phyloP scores from a whole-genome alignment of 1,140 invertebrate genomes.

The Ericerus pela region DNA sequence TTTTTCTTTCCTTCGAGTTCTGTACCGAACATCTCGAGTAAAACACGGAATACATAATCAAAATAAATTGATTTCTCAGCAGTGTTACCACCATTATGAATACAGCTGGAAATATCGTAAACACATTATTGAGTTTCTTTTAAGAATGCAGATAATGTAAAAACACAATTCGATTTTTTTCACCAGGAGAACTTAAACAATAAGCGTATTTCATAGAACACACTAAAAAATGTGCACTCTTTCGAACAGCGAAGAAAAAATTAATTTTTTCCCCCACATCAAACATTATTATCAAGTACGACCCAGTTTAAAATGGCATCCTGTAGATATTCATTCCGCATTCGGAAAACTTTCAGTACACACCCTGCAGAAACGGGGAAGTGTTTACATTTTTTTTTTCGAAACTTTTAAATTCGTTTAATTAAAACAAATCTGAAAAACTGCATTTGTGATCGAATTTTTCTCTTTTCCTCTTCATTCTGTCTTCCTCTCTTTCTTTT shows the following conservation, averaged over 20 bases:
- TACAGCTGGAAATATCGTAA: too few species aligned
- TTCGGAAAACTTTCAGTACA: neutral
- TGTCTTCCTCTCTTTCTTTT: neutral
- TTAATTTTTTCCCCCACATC: neutral
- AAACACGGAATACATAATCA: too few species aligned
- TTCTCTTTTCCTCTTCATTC: neutral
- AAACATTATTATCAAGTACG: neutral
- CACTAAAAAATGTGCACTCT: neutral
- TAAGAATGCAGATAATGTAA: neutral
- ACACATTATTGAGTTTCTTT: neutral
- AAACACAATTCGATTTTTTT: neutral
- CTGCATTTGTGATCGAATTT: neutral
- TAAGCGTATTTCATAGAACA: neutral
- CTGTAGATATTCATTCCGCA: neutral
- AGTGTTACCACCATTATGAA: too few species aligned
- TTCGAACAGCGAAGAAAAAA: neutral
- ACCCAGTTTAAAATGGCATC: constrained; percentile 3
- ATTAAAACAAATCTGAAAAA: neutral
- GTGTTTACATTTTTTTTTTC: neutral
- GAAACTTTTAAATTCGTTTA: neutral
- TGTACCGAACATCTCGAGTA: too few species aligned
- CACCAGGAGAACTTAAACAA: neutral
- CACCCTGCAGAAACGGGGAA: neutral
- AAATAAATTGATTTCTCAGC: too few species aligned
- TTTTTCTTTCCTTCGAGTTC: too few species aligned